These are phyloP conservation scores for Ceratitis capitata DNA, from an alignment of 1,140 invertebrate genomes.

Conservation along the genomic window DNA sequence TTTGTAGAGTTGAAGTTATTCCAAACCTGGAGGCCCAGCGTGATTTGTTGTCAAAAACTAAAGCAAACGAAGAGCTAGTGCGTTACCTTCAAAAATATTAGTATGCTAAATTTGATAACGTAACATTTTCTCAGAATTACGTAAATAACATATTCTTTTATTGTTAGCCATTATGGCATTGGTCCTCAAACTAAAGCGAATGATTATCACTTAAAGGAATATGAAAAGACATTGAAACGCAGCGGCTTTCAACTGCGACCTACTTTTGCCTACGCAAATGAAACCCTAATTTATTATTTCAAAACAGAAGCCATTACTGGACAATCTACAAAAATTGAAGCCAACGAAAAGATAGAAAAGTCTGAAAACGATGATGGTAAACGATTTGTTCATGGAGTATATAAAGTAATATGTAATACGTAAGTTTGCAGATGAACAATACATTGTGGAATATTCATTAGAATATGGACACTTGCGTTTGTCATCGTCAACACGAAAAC, in stretches of 20 bases:
- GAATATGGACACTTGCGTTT: conserved; percentile 96
- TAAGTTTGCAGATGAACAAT: conserved; percentile 82
- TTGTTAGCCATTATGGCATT: conserved; percentile 50
- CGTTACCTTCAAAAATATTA: conserved; percentile 55
- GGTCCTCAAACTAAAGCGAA: conserved; percentile 58
- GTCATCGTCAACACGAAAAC: conserved; percentile 82
- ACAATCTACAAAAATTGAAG: not conserved
- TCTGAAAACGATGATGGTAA: conserved; percentile 38
- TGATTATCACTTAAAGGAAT: conserved; percentile 51
- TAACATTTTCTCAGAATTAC: not conserved
- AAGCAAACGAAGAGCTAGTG: conserved; percentile 51
- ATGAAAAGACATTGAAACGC: conserved; percentile 50
- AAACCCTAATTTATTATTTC: conserved; percentile 58
- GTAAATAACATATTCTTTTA: not conserved
- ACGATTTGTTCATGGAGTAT: not conserved
- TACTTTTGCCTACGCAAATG: conserved; percentile 53
- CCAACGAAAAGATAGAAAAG: conserved; percentile 28
- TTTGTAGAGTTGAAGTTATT: conserved; percentile 87
- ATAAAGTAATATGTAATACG: not conserved
- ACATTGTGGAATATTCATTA: conserved; percentile 97
- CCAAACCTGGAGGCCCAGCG: conserved; percentile 84
- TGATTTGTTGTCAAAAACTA: conserved; percentile 75
- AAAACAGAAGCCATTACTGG: conserved; percentile 39
- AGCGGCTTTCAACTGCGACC: conserved; percentile 50
- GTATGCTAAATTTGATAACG: conserved; percentile 29